Conservation (phyloP, 2,797 vertebrate species). For the Apogon talboti region DNA sequence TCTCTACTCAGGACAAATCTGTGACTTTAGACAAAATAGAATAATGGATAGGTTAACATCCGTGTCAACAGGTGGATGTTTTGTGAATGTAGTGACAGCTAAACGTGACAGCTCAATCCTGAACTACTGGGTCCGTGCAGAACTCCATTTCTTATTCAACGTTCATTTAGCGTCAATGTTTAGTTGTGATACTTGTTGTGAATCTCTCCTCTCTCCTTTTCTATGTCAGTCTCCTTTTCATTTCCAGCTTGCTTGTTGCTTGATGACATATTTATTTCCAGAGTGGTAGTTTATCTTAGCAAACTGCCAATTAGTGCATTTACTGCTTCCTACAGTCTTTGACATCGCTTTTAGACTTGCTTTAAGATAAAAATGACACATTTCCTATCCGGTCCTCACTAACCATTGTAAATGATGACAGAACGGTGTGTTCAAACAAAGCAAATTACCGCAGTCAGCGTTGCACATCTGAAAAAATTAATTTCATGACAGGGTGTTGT, state of each 20-base stretch:
- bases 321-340: conserved; percentile 10
- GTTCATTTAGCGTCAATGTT: conserved; percentile 48
- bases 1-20: conserved; percentile 43
- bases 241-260: conserved; percentile 31
- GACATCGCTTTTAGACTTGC: conserved; percentile 14
- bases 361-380: conserved; percentile 9
- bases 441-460: conserved; percentile 15
- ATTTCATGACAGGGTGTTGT: conserved; percentile 30
- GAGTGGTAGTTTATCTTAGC: conserved; percentile 42
- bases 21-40: conserved; percentile 31
- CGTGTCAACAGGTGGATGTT: conserved; percentile 50
- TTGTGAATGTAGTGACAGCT: conserved; percentile 52
- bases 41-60: conserved; percentile 59
- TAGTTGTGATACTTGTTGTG: conserved; percentile 55
- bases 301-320: conserved; percentile 37
- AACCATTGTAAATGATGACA: conserved; percentile 2
- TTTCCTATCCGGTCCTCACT: conserved; percentile 20
- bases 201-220: conserved; percentile 36
- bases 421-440: conserved; percentile 15
- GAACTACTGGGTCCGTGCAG: conserved; percentile 32
- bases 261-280: conserved; percentile 40
- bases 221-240: conserved; percentile 23
- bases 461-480: conserved; percentile 7
- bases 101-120: conserved; percentile 33
- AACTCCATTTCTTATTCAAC: conserved; percentile 29